These are phyloP conservation scores for Mungos mungo DNA, from an alignment of 2,113 vertebrate species.

Conservation along the genomic window DNA sequence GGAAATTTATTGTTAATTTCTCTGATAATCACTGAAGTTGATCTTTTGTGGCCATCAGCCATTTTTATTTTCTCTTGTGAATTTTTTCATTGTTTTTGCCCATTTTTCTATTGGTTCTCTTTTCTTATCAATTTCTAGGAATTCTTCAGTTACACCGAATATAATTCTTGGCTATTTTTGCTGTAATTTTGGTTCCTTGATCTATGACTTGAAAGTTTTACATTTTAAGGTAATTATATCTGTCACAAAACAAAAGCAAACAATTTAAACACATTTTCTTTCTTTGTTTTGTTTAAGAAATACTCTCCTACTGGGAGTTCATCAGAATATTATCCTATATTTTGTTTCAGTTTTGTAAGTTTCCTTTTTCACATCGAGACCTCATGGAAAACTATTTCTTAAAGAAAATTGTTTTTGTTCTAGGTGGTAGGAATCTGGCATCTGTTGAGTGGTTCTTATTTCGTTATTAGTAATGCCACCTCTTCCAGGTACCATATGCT, in stretches of 20 bases:
- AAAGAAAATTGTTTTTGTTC: neutral
- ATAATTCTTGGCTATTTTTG: neutral
- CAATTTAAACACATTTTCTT: slow-evolving; percentile 19
- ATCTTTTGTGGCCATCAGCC: neutral
- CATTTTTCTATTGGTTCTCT: neutral
- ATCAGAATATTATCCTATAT: neutral
- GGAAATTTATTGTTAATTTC: slow-evolving; percentile 3
- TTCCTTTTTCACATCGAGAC: neutral
- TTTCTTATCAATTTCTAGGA: neutral
- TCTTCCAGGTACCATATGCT: neutral
- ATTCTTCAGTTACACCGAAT: neutral
- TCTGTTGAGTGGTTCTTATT: neutral
- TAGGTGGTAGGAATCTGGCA: neutral
- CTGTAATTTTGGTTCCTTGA: neutral
- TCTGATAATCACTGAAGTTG: neutral
- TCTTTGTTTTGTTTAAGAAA: neutral
- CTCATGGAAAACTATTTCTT: neutral
- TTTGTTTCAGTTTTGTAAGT: neutral
- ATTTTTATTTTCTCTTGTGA: slow-evolving; percentile 24
- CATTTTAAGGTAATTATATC: slow-evolving; percentile 17
- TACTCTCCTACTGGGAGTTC: neutral
- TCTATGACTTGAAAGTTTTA: neutral
- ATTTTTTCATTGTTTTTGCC: slow-evolving; percentile 26
- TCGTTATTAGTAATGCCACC: neutral
- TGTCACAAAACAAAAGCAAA: neutral